Evolutionary conservation across 1,140 invertebrate species (phyloP).

Genomic region (Atta cephalotes): DNA sequence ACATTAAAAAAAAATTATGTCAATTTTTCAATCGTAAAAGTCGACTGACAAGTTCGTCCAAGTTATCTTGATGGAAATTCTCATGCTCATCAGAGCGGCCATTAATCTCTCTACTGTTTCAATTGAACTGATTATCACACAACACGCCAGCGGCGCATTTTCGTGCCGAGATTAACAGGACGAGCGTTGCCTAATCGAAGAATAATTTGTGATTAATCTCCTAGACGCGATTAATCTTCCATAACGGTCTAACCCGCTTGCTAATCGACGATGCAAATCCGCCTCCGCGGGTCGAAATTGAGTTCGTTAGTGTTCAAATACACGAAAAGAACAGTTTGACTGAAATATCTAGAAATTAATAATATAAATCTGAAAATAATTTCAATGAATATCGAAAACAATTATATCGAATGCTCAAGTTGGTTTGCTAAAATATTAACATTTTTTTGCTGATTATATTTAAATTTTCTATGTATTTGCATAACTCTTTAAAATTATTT

Average conservation of each 20-base stretch:
- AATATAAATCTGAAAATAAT: too few species aligned
- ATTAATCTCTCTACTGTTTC: conserved; percentile 57
- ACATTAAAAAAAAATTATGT: not conserved
- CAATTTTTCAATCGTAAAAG: not conserved
- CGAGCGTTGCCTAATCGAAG: conserved; percentile 62
- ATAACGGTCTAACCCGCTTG: conserved; percentile 45
- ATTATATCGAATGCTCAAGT: too few species aligned
- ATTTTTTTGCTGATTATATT: too few species aligned
- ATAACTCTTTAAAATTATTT: too few species aligned
- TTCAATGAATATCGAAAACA: too few species aligned
- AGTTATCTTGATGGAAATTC: conserved; percentile 3
- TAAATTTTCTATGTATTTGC: too few species aligned
- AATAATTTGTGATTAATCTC: conserved; percentile 63
- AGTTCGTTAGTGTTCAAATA: not conserved
- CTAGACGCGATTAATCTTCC: conserved; percentile 57
- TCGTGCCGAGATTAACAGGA: conserved; percentile 54
- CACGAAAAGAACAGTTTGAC: too few species aligned
- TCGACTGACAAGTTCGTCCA: not conserved
- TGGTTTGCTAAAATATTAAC: too few species aligned
- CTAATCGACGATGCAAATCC: conserved; percentile 26
- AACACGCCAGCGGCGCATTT: conserved; percentile 60
- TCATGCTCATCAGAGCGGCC: not conserved
- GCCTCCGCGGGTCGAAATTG: not conserved
- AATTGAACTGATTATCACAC: conserved; percentile 60
- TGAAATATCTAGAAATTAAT: too few species aligned